Evolutionary conservation across 2,888 invertebrate genomes (phyloP).

Genomic region (Argyresthia albistria): DNA sequence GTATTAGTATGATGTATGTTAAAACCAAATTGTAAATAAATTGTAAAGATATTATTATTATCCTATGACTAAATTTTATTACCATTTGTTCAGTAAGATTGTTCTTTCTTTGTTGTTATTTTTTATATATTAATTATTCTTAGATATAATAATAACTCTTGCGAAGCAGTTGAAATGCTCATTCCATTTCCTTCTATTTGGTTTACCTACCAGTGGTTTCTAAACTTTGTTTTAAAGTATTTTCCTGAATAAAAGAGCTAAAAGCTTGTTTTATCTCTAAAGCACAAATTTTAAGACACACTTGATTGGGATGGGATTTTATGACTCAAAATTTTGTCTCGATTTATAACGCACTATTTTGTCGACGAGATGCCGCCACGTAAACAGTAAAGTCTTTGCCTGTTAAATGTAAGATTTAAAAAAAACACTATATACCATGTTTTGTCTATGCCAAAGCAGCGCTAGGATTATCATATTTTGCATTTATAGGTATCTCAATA

Average conservation of each 20-base stretch:
- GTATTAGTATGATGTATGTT: slow-evolving; percentile 59
- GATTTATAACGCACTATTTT: too few relatives aligned
- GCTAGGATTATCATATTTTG: slow-evolving; percentile 68
- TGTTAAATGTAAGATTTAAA: neutral
- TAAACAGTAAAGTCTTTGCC: neutral
- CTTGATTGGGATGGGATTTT: neutral
- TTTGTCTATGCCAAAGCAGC: slow-evolving; percentile 73
- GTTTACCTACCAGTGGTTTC: neutral
- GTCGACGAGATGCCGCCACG: too few relatives aligned
- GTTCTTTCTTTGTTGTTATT: slow-evolving; percentile 68
- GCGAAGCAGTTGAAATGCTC: slow-evolving; percentile 27
- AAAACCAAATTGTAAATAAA: slow-evolving; percentile 69
- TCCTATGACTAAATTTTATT: slow-evolving; percentile 63
- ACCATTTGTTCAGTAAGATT: slow-evolving; percentile 68
- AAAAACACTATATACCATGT: slow-evolving; percentile 42
- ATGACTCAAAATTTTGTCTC: too few relatives aligned
- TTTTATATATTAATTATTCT: slow-evolving; percentile 53
- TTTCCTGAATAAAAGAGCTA: neutral
- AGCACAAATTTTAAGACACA: neutral
- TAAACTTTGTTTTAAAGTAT: slow-evolving; percentile 1
- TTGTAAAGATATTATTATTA: slow-evolving; percentile 67
- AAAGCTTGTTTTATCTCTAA: neutral
- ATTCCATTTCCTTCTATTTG: slow-evolving; percentile 9
- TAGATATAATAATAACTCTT: slow-evolving; percentile 13
- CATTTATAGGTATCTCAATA: slow-evolving; percentile 73